Conservation (phyloP, 2,113 vertebrate genomes). For the Anhinga rufa region DNA sequence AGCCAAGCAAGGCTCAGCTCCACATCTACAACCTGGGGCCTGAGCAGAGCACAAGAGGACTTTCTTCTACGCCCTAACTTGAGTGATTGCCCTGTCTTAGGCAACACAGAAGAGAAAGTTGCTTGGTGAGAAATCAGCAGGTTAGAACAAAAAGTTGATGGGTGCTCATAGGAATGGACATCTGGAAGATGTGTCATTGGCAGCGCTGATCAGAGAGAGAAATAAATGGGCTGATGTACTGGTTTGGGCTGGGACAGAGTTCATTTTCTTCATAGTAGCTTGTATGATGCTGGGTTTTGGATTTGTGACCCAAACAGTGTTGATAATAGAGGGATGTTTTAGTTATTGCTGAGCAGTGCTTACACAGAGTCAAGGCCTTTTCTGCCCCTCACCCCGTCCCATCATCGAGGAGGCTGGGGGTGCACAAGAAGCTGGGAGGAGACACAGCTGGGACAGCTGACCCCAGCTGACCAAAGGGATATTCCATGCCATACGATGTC, state of each 20-base stretch:
- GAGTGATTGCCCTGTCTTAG: fast-evolving
- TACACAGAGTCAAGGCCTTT: not conserved
- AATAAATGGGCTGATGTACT: not conserved
- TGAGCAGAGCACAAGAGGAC: not conserved
- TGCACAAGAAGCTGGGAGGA: not conserved
- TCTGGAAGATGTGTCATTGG: not conserved
- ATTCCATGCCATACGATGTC: not conserved
- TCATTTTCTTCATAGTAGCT: not conserved
- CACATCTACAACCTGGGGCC: not conserved
- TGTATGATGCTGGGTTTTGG: fast-evolving
- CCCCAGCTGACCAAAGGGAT: not conserved
- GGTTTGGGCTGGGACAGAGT: not conserved
- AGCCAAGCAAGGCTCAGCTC: not conserved
- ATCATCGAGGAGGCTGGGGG: fast-evolving
- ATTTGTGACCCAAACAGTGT: not conserved
- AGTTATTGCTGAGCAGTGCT: not conserved
- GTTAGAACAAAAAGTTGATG: not conserved
- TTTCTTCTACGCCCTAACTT: not conserved
- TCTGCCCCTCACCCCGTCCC: not conserved
- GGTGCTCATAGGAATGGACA: not conserved
- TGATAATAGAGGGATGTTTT: not conserved
- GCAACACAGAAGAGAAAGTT: not conserved
- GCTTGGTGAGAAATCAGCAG: not conserved
- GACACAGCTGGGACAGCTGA: not conserved
- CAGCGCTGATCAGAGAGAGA: not conserved